Conservation (phyloP, 2,888 invertebrate species). For the Epsilonema sp. region DNA sequence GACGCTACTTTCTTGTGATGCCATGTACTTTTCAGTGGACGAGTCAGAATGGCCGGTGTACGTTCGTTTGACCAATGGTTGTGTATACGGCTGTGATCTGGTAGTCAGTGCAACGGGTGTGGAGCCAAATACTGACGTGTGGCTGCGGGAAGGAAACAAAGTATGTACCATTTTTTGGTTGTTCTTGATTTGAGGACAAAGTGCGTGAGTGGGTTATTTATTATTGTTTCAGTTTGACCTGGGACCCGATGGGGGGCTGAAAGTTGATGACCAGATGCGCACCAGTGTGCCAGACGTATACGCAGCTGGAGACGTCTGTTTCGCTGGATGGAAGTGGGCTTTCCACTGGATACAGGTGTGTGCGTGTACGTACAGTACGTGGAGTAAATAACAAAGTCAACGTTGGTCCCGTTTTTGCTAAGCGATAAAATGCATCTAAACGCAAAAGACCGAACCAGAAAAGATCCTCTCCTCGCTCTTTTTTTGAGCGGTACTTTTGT, state of each 20-base stretch:
- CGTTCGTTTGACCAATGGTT: slow-evolving; percentile 51
- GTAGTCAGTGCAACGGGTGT: slow-evolving; percentile 91
- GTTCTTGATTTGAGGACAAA: too few species aligned
- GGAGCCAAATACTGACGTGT: slow-evolving; percentile 30
- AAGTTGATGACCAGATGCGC: slow-evolving; percentile 63
- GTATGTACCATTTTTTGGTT: too few species aligned
- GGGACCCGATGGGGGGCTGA: slow-evolving; percentile 53
- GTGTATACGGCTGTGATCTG: slow-evolving; percentile 58
- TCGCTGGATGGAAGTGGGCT: slow-evolving; percentile 52
- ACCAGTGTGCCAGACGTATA: slow-evolving; percentile 56
- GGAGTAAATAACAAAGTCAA: too few species aligned
- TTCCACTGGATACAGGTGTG: slow-evolving; percentile 54
- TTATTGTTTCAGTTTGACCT: slow-evolving; percentile 12
- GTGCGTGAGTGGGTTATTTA: too few species aligned
- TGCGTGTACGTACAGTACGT: too few species aligned
- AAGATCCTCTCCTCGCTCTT: too few species aligned
- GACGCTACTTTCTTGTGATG: background rate
- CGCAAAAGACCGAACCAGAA: too few species aligned
- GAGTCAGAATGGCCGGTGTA: slow-evolving; percentile 44
- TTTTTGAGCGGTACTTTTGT: too few species aligned
- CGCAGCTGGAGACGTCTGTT: slow-evolving; percentile 87
- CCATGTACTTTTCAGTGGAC: too few species aligned
- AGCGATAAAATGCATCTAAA: too few species aligned
- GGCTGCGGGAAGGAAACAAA: too few species aligned
- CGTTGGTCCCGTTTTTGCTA: too few species aligned